Conservation (phyloP, 2,797 vertebrate species). For the Remorina albescens region DNA sequence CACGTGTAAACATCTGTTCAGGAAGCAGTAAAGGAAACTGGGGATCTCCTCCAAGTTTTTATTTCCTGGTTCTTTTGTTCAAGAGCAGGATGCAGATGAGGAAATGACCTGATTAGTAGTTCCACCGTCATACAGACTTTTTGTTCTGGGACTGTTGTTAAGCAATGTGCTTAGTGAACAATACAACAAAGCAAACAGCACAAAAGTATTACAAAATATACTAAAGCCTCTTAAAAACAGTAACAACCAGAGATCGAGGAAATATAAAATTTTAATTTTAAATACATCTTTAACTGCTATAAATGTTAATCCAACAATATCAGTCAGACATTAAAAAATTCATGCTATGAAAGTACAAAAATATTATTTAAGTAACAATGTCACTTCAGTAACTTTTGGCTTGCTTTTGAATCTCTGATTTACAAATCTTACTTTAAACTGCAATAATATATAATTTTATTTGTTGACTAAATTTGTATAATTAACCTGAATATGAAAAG, state of each 20-base stretch:
- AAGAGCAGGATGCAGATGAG: slow-evolving; percentile 79
- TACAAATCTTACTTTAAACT: background rate
- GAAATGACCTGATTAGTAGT: slow-evolving; percentile 68
- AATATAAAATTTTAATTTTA: too few species aligned
- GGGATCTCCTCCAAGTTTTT: slow-evolving; percentile 53
- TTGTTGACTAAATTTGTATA: background rate
- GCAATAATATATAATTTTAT: background rate
- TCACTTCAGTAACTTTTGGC: background rate
- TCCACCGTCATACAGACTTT: slow-evolving; percentile 35
- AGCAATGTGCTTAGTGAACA: slow-evolving; percentile 36
- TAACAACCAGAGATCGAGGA: background rate
- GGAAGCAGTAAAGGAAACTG: slow-evolving; percentile 69
- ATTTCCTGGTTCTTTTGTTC: slow-evolving; percentile 66
- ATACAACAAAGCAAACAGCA: slow-evolving; percentile 37
- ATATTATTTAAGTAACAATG: background rate
- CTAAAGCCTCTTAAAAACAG: background rate
- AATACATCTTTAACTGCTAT: background rate
- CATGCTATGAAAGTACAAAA: too few species aligned
- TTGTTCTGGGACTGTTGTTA: slow-evolving; percentile 70
- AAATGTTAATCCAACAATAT: background rate
- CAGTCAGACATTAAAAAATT: background rate
- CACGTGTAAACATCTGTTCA: slow-evolving; percentile 38
- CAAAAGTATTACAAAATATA: slow-evolving; percentile 15
- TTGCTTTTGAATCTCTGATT: background rate
- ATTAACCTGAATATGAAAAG: background rate